These are phyloP conservation scores for Ciconia boyciana DNA, from an alignment of 2,113 vertebrate species.

Conservation along the genomic window DNA sequence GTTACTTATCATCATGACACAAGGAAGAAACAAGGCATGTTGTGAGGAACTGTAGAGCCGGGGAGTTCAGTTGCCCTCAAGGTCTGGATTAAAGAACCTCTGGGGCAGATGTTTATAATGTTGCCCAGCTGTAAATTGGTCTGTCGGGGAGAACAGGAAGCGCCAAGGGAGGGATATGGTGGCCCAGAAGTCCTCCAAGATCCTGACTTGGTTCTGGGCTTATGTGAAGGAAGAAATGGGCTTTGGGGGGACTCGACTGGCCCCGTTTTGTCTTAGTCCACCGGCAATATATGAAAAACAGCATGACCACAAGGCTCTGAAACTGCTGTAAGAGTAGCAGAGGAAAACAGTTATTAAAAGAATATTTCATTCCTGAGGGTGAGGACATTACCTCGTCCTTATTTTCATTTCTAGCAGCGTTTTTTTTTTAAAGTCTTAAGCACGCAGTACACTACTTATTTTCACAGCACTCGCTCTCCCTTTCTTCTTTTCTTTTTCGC, in stretches of 20 bases:
- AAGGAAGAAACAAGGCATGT: neutral
- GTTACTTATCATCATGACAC: neutral
- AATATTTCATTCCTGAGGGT: slow-evolving; percentile 1
- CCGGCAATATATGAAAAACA: neutral
- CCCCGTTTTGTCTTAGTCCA: neutral
- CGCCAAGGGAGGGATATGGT: rapidly evolving
- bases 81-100: neutral
- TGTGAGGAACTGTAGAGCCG: neutral
- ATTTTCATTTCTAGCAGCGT: neutral
- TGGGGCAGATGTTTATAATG: neutral
- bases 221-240: rapidly evolving
- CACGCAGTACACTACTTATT: neutral
- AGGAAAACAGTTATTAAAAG: neutral
- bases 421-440: neutral
- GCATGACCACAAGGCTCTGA: neutral
- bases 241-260: neutral
- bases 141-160: neutral
- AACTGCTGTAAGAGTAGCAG: neutral
- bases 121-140: neutral
- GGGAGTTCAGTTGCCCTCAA: neutral
- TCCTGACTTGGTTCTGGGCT: neutral
- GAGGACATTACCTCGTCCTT: neutral
- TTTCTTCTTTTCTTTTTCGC: neutral
- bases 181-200: neutral
- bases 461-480: neutral